phyloP scores from a whole-genome alignment of 2,888 invertebrate species.

The Selenia dentaria region DNA sequence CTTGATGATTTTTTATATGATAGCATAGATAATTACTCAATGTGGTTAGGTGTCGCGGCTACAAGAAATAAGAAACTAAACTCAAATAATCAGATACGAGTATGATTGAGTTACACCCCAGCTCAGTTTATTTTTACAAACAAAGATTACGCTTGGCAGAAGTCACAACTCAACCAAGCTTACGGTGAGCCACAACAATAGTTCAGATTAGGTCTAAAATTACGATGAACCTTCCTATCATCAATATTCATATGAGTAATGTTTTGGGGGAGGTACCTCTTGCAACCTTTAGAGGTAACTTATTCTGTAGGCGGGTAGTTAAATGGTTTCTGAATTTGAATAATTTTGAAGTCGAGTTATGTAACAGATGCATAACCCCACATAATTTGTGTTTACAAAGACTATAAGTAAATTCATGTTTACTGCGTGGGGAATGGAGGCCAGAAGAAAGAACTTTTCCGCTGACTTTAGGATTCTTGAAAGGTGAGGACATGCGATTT shows the following conservation, averaged over 20 bases:
- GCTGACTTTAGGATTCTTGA: too few relatives aligned
- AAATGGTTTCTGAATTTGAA: slow-evolving; percentile 6
- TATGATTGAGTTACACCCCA: too few relatives aligned
- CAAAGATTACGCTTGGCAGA: not conserved
- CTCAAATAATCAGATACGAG: too few relatives aligned
- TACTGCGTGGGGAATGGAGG: too few relatives aligned
- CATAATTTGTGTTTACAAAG: too few relatives aligned
- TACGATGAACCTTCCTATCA: slow-evolving; percentile 28
- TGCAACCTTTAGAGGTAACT: slow-evolving; percentile 13
- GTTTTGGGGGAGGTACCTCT: slow-evolving; percentile 13
- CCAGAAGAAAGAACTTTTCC: too few relatives aligned
- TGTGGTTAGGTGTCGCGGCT: too few relatives aligned
- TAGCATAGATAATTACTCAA: too few relatives aligned
- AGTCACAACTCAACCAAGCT: slow-evolving; percentile 1
- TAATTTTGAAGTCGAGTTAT: not conserved
- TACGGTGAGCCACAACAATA: slow-evolving; percentile 17
- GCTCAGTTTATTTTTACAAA: not conserved
- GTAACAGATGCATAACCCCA: not conserved
- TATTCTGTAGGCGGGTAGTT: slow-evolving; percentile 13
- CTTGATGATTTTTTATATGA: too few relatives aligned
- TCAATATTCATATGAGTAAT: slow-evolving; percentile 33
- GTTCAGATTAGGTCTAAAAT: slow-evolving; percentile 22
- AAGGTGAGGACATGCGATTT: too few relatives aligned
- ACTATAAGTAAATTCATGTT: too few relatives aligned
- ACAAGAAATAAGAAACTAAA: too few relatives aligned